These are phyloP conservation scores for Circaetus gallicus DNA, from an alignment of 2,113 vertebrate genomes.

Conservation along the genomic window DNA sequence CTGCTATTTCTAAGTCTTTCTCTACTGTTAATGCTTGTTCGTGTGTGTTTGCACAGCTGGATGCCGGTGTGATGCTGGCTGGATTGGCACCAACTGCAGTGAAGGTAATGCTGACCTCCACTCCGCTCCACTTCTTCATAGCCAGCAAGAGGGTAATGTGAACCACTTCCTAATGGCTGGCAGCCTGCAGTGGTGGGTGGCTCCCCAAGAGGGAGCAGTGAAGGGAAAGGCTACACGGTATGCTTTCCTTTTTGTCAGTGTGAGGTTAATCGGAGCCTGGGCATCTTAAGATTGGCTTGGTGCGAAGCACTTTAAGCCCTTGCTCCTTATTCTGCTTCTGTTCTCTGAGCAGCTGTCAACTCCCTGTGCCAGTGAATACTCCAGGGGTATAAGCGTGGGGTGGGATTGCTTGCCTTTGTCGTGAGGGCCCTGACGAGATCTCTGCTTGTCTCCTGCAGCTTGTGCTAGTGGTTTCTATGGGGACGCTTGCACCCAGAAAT, in stretches of 20 bases:
- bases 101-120: conserved; percentile 72
- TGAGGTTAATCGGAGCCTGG: neutral
- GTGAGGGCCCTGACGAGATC: neutral
- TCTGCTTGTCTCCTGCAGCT: conserved; percentile 48
- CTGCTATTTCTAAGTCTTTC: neutral
- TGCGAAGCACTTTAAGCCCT: neutral
- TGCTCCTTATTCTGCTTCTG: neutral
- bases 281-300: rapidly evolving
- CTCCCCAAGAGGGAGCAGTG: neutral
- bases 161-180: neutral
- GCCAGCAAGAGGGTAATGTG: neutral
- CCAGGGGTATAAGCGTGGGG: rapidly evolving
- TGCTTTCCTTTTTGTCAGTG: neutral
- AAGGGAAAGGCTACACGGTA: neutral
- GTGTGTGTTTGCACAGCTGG: conserved; percentile 75
- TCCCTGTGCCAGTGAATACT: neutral
- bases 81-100: conserved; percentile 86
- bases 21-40: neutral
- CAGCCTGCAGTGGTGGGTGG: neutral
- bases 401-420: neutral
- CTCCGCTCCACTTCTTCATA: neutral
- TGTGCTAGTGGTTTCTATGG: conserved; percentile 75
- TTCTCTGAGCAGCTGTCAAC: neutral
- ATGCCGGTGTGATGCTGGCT: conserved; percentile 87
- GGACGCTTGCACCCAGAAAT: conserved; percentile 74